phyloP scores from a whole-genome alignment of 2,113 vertebrate species.

The Rhineura floridana region DNA sequence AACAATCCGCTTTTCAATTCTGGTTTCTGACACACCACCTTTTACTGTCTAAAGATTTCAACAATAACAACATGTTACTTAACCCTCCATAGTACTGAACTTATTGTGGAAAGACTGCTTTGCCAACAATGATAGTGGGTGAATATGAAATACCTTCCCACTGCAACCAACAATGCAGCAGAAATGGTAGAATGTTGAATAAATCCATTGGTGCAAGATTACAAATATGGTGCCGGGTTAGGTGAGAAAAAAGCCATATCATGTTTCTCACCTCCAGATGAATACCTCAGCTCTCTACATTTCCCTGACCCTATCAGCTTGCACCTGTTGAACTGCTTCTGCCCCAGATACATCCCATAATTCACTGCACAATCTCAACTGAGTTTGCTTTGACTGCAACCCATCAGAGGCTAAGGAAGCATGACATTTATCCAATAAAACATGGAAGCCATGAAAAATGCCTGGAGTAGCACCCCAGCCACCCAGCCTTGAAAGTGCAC shows the following conservation, averaged over 20 bases:
- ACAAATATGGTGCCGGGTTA: background rate
- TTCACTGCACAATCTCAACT: background rate
- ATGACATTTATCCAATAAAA: background rate
- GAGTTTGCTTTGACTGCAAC: no score
- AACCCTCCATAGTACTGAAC: background rate
- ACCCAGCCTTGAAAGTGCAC: background rate
- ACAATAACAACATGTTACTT: background rate
- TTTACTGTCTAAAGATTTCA: conserved; percentile 83
- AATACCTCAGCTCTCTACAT: background rate
- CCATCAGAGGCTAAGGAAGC: background rate
- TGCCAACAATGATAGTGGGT: no score
- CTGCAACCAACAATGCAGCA: background rate
- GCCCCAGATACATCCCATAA: background rate
- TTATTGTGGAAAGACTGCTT: background rate
- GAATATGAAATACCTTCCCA: no score
- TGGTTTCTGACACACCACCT: conserved; percentile 96
- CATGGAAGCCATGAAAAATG: background rate
- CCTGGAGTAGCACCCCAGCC: background rate
- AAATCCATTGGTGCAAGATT: background rate
- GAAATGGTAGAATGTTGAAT: background rate
- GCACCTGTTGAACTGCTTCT: background rate
- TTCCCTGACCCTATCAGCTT: background rate
- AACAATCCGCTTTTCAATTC: conserved; percentile 98
- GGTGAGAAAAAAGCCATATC: background rate
- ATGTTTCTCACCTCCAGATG: background rate